Conservation (phyloP, 2,113 vertebrate species). For the Lampris megalopsis region DNA sequence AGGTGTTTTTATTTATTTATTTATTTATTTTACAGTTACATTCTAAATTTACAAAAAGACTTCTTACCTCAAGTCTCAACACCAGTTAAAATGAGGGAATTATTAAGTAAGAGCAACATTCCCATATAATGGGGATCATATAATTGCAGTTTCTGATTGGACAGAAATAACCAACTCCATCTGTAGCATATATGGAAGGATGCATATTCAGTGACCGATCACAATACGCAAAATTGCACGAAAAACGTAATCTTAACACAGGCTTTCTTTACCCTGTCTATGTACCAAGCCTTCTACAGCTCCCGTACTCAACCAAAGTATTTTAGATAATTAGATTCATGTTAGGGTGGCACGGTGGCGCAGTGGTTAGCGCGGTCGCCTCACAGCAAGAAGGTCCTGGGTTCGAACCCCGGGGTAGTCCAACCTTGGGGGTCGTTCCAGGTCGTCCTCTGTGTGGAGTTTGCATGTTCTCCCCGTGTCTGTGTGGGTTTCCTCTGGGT, state of each 20-base stretch:
- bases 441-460: too few species aligned
- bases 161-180: neutral
- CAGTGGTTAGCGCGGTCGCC: too few species aligned
- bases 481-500: too few species aligned
- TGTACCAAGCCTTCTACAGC: neutral
- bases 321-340: conserved; percentile 16
- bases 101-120: too few species aligned
- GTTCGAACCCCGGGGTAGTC: too few species aligned
- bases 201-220: neutral
- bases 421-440: too few species aligned
- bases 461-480: too few species aligned
- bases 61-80: neutral
- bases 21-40: neutral
- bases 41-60: conserved; percentile 21
- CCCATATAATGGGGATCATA: neutral
- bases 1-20: too few species aligned
- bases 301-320: neutral
- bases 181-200: neutral
- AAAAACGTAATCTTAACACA: neutral
- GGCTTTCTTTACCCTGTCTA: neutral
- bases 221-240: neutral
- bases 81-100: too few species aligned
- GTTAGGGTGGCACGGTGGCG: neutral
- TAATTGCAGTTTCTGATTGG: neutral
- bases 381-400: too few species aligned